phyloP scores from a whole-genome alignment of 1,140 invertebrate species.

The Heliconius nattereri region DNA sequence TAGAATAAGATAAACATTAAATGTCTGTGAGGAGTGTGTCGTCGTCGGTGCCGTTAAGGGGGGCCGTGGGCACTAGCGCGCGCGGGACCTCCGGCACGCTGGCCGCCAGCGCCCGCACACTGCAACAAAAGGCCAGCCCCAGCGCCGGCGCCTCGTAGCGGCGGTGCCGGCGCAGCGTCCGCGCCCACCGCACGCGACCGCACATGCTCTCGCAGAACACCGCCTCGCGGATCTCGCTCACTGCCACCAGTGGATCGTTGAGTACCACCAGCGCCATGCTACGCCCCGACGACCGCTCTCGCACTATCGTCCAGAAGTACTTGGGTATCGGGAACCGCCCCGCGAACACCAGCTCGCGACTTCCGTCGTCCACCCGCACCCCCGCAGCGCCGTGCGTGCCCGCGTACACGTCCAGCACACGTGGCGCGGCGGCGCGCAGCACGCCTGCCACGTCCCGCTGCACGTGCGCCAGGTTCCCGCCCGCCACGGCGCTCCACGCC shows the following conservation, averaged over 20 bases:
- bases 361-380: constrained; percentile 42
- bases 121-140: constrained; percentile 74
- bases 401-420: constrained; percentile 56
- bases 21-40: constrained; percentile 16
- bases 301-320: constrained; percentile 69
- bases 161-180: constrained; percentile 54
- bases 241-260: constrained; percentile 74
- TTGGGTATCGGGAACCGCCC: constrained; percentile 67
- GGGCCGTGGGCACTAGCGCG: constrained; percentile 33
- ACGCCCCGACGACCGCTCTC: constrained; percentile 40
- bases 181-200: constrained; percentile 61
- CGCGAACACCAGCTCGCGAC: constrained; percentile 49
- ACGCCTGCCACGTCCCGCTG: constrained; percentile 61
- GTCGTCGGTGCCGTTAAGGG: constrained; percentile 45
- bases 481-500: constrained; percentile 66
- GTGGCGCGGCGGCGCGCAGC: constrained; percentile 43
- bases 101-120: constrained; percentile 54
- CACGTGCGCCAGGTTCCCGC: constrained; percentile 65
- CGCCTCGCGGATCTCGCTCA: constrained; percentile 70
- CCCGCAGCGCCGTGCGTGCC: constrained; percentile 63
- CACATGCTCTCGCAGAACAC: constrained; percentile 77
- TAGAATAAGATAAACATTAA: not conserved
- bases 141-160: constrained; percentile 66
- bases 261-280: constrained; percentile 64
- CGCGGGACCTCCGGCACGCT: constrained; percentile 55